These are phyloP conservation scores for Nematopogon swammerdamellus DNA, from an alignment of 2,888 invertebrate species.

Conservation along the genomic window DNA sequence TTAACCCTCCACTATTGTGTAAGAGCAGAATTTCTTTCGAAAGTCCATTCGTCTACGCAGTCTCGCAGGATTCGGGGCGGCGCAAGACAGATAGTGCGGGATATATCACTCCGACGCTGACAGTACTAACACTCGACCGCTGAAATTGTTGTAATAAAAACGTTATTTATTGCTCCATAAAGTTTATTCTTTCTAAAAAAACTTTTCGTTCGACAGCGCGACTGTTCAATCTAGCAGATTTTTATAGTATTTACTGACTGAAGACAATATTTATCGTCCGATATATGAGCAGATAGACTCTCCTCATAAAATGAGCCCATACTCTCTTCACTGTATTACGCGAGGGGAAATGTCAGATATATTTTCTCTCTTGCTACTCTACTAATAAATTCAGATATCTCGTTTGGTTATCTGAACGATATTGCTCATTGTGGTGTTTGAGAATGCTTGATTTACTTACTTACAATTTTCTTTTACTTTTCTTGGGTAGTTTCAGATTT, in stretches of 20 bases:
- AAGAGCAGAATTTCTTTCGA: background rate
- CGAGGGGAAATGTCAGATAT: no score
- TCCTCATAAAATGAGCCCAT: no score
- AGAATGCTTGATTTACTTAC: no score
- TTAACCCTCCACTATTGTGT: background rate
- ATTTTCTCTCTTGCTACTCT: no score
- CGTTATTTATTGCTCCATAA: background rate
- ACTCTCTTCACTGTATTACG: no score
- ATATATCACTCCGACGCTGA: background rate
- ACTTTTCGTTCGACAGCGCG: background rate
- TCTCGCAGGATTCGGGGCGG: background rate
- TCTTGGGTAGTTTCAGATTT: no score
- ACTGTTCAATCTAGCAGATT: background rate
- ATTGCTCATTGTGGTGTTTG: no score
- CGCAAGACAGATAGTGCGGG: background rate
- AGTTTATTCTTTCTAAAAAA: background rate
- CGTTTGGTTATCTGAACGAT: no score
- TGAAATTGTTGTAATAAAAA: background rate
- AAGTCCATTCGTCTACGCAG: background rate
- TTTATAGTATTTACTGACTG: background rate
- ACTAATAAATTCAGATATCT: no score
- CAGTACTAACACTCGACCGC: background rate
- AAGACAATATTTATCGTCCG: background rate
- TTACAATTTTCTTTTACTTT: no score
- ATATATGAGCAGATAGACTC: background rate